Evolutionary conservation across 1,140 invertebrate species (phyloP).

Genomic region (Dendrolimus kikuchii): DNA sequence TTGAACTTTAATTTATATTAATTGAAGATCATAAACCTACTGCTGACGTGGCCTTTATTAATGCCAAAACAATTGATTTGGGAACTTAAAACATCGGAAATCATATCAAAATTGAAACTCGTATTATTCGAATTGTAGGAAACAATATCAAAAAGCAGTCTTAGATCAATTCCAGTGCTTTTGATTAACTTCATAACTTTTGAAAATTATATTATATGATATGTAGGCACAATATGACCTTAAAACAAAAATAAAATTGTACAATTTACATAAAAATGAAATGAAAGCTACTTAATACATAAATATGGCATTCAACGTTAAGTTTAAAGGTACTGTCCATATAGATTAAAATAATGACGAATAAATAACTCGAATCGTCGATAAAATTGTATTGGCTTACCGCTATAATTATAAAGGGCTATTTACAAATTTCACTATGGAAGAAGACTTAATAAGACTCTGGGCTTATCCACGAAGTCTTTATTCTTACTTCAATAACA

Average conservation of each 20-base stretch:
- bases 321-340: conserved; percentile 62
- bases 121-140: conserved; percentile 16
- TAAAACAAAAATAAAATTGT: conserved; percentile 8
- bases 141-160: conserved; percentile 55
- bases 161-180: conserved; percentile 66
- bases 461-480: conserved; percentile 42
- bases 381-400: conserved; percentile 54
- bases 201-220: conserved; percentile 24
- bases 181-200: conserved; percentile 27
- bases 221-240: conserved; percentile 22
- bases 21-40: conserved; percentile 22
- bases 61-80: conserved; percentile 21
- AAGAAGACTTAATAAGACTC: conserved; percentile 57
- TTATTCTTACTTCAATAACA: conserved; percentile 54
- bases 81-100: conserved; percentile 32
- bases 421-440: conserved; percentile 71
- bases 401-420: conserved; percentile 53
- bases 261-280: conserved; percentile 37
- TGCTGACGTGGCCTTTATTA: conserved; percentile 20
- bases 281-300: conserved; percentile 51
- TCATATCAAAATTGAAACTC: conserved; percentile 14
- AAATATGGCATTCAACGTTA: conserved; percentile 69
- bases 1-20: conserved; percentile 27
- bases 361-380: conserved; percentile 64
- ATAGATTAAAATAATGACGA: conserved; percentile 65